Conservation (phyloP, 2,113 vertebrate species). For the Oryzias celebensis region DNA sequence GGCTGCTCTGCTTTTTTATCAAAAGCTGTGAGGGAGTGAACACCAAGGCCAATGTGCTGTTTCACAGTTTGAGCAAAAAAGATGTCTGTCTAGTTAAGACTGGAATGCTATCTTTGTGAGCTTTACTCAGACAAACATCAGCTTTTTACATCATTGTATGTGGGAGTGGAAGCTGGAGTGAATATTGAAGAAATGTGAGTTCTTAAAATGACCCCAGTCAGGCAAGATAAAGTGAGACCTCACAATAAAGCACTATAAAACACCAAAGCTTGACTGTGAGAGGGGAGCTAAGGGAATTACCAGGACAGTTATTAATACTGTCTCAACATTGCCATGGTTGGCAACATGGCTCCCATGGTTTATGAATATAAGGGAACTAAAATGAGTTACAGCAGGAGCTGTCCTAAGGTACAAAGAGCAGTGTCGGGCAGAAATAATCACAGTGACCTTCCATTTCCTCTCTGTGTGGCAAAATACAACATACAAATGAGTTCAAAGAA, state of each 20-base stretch:
- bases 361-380: not conserved
- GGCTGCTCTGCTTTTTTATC: no score
- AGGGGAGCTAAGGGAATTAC: not conserved
- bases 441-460: not conserved
- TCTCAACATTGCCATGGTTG: not conserved
- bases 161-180: no score
- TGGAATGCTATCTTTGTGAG: not conserved
- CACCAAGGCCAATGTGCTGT: not conserved
- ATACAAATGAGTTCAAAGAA: not conserved
- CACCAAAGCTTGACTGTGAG: not conserved
- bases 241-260: no score
- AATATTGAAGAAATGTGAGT: no score
- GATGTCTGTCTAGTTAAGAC: not conserved
- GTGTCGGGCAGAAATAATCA: not conserved
- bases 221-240: no score
- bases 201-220: no score
- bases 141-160: no score
- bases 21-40: not conserved
- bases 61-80: not conserved
- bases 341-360: not conserved
- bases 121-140: not conserved
- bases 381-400: not conserved
- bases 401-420: not conserved
- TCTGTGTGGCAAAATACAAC: not conserved
- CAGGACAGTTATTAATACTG: not conserved